Conservation (phyloP, 53 echinoderm and acorn worm species). For the Henricia sp. region DNA sequence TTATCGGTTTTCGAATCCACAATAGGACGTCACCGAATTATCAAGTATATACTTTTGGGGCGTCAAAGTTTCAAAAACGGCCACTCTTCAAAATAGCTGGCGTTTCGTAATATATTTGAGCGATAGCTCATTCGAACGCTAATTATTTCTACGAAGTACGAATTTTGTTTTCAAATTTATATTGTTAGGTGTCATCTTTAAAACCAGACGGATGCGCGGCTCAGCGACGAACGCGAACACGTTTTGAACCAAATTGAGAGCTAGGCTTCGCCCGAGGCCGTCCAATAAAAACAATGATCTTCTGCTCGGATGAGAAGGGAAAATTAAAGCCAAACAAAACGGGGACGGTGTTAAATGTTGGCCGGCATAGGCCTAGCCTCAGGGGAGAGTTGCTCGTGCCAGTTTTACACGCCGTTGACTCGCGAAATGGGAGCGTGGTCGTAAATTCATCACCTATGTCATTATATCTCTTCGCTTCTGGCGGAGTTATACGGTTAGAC, state of each 20-base stretch:
- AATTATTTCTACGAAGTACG: too few species aligned
- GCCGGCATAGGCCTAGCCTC: not conserved
- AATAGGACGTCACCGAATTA: too few species aligned
- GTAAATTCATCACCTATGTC: constrained; percentile 8
- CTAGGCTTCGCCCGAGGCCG: not conserved
- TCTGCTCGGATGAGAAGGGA: constrained; percentile 14
- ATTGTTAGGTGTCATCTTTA: not conserved
- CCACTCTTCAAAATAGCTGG: too few species aligned
- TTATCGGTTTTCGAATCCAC: too few species aligned
- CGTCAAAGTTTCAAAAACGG: too few species aligned
- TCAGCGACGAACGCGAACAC: not conserved
- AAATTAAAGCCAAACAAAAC: constrained; percentile 49
- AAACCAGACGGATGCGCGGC: not conserved
- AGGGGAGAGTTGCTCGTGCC: not conserved
- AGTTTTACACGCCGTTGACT: constrained; percentile 20
- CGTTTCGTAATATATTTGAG: too few species aligned
- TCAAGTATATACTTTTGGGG: too few species aligned
- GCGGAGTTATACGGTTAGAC: too few species aligned
- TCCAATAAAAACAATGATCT: constrained; percentile 45
- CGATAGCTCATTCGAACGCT: too few species aligned
- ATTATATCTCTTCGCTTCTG: too few species aligned
- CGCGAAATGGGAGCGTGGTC: not conserved
- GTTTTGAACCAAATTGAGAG: not conserved
- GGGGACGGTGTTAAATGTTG: not conserved
- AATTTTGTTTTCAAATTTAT: not conserved